Conservation (phyloP, 2,888 invertebrate genomes). For the Monoplex corrugatus region DNA sequence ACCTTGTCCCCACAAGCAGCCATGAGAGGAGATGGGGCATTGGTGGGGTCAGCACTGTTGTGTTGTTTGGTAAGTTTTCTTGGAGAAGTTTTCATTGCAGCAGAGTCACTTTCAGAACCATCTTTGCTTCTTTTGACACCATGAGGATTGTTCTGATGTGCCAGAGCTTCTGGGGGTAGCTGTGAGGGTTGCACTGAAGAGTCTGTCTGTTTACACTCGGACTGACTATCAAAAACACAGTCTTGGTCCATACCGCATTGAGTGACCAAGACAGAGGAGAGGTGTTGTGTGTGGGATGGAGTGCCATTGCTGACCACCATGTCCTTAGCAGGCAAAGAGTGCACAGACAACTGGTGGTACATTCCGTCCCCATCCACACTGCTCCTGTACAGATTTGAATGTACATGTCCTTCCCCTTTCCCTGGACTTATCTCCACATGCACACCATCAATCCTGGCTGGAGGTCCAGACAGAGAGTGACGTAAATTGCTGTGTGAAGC, state of each 20-base stretch:
- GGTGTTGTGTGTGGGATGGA: background rate
- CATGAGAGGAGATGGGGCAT: background rate
- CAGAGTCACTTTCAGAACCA: background rate
- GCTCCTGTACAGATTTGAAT: background rate
- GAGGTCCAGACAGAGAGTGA: constrained; percentile 29
- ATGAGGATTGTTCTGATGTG: background rate
- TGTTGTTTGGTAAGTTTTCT: background rate
- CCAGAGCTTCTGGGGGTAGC: background rate
- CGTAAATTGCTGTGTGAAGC: background rate
- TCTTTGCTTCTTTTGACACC: background rate
- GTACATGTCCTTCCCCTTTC: background rate
- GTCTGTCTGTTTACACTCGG: constrained; percentile 28
- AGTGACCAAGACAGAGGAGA: background rate
- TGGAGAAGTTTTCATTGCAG: background rate
- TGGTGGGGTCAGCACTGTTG: background rate
- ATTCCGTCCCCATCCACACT: background rate
- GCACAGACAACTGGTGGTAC: background rate
- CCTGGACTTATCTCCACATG: constrained; percentile 37
- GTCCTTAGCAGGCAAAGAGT: background rate
- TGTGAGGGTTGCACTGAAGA: constrained; percentile 9
- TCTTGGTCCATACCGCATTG: no score
- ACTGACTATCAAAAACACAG: constrained; percentile 6
- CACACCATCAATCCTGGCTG: constrained; percentile 12
- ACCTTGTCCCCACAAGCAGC: background rate
- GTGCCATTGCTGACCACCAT: background rate